These are phyloP conservation scores for Labroides dimidiatus DNA, from an alignment of 2,797 vertebrate species.

Conservation along the genomic window DNA sequence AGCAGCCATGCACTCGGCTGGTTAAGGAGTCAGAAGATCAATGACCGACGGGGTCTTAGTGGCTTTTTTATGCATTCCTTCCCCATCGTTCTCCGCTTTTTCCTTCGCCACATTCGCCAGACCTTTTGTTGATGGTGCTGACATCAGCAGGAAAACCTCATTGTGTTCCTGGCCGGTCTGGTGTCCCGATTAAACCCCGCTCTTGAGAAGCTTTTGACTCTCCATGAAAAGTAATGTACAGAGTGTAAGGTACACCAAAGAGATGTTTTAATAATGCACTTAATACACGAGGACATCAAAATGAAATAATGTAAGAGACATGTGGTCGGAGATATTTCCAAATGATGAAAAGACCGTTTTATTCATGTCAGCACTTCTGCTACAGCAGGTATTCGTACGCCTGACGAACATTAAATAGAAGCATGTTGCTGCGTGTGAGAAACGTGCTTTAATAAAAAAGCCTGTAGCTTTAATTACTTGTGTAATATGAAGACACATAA, in stretches of 20 bases:
- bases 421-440: slow-evolving; percentile 14
- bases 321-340: slow-evolving; percentile 15
- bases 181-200: slow-evolving; percentile 60
- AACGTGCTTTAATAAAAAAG: slow-evolving; percentile 44
- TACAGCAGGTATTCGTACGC: slow-evolving; percentile 37
- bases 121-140: slow-evolving; percentile 63
- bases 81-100: slow-evolving; percentile 48
- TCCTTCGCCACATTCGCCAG: slow-evolving; percentile 23
- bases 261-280: slow-evolving; percentile 40
- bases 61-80: slow-evolving; percentile 63
- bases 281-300: slow-evolving; percentile 40
- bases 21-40: slow-evolving; percentile 61
- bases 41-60: slow-evolving; percentile 58
- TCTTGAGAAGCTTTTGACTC: slow-evolving; percentile 35
- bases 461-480: slow-evolving; percentile 24
- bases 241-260: slow-evolving; percentile 17
- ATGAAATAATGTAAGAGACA: slow-evolving; percentile 15
- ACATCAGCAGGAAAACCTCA: slow-evolving; percentile 64
- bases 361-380: slow-evolving; percentile 26
- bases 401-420: slow-evolving; percentile 31
- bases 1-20: slow-evolving; percentile 41
- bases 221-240: slow-evolving; percentile 9
- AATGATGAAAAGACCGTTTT: slow-evolving; percentile 42
- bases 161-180: slow-evolving; percentile 29
- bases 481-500: slow-evolving; percentile 34